These are phyloP conservation scores for Archips crataeganus DNA, from an alignment of 2,888 invertebrate species.

Conservation along the genomic window DNA sequence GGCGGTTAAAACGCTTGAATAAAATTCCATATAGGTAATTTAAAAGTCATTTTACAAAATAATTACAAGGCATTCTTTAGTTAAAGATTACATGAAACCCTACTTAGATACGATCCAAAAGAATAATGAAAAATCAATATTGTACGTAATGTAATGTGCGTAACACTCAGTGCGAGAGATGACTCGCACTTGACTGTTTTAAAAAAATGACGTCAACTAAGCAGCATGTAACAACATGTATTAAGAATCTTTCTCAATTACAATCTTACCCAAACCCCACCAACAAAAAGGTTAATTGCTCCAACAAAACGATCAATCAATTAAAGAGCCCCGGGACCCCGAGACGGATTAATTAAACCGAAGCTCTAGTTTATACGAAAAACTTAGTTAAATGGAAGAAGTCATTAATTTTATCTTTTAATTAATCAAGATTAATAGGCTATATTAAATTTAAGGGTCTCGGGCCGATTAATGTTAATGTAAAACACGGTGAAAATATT, in stretches of 20 bases:
- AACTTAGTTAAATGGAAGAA: slow-evolving; percentile 54
- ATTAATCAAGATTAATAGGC: slow-evolving; percentile 72
- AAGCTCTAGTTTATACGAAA: slow-evolving; percentile 41
- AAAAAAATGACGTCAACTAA: background rate
- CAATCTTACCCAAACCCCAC: background rate
- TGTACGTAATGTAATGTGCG: too few relatives aligned
- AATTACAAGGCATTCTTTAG: too few relatives aligned
- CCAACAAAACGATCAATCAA: slow-evolving; percentile 50
- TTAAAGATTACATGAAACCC: too few relatives aligned
- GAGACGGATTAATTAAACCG: slow-evolving; percentile 37
- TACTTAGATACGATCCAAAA: too few relatives aligned
- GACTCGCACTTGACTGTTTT: too few relatives aligned
- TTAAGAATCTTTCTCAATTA: background rate
- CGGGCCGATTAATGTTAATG: slow-evolving; percentile 45
- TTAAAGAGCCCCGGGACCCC: slow-evolving; percentile 33
- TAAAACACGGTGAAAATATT: background rate
- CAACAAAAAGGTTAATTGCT: slow-evolving; percentile 34
- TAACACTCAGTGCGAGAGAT: too few relatives aligned
- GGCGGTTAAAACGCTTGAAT: too few relatives aligned
- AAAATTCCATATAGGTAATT: too few relatives aligned
- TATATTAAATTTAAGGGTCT: slow-evolving; percentile 46
- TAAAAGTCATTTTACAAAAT: too few relatives aligned
- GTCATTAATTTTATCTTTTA: slow-evolving; percentile 72
- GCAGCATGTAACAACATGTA: too few relatives aligned
- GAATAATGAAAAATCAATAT: too few relatives aligned